Percentiles rank a stretch among this genome's conserved stretches.
These are phyloP conservation scores for Amniataba percoides DNA, from an alignment of 2,797 vertebrate species.

Conservation along the genomic window DNA sequence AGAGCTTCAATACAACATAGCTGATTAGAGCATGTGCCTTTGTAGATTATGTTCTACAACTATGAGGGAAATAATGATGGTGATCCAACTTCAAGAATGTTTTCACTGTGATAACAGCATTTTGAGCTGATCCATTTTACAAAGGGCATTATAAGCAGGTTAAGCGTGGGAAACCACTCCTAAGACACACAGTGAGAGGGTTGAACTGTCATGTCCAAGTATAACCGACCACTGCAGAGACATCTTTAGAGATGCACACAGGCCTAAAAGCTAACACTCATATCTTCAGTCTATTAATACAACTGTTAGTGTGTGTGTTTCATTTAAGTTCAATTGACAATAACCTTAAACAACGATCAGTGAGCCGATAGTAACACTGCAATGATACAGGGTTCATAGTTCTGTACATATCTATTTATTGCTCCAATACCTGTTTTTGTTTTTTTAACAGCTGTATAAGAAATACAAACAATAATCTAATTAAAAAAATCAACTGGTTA, in stretches of 20 bases:
- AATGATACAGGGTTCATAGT: neutral
- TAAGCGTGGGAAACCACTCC: neutral
- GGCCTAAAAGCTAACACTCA: neutral
- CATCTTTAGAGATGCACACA: neutral
- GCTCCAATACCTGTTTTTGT: too few relatives aligned
- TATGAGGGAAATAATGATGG: neutral
- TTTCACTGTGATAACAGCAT: neutral
- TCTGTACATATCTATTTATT: neutral
- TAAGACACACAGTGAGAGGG: neutral
- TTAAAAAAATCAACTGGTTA: neutral
- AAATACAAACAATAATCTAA: neutral
- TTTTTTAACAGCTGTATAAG: too few relatives aligned
- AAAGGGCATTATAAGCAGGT: neutral
- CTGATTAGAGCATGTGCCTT: conserved; percentile 12
- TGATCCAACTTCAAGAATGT: neutral
- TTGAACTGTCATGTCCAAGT: neutral
- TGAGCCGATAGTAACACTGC: neutral
- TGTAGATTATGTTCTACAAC: conserved; percentile 15
- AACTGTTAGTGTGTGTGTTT: neutral
- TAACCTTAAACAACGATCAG: neutral
- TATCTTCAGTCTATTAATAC: neutral
- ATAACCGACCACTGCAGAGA: neutral
- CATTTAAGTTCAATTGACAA: neutral
- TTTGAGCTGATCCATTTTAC: neutral
- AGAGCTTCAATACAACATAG: conserved; percentile 8